Conservation (phyloP, 2,888 invertebrate species). For the Rambutsinella grinnellia region DNA sequence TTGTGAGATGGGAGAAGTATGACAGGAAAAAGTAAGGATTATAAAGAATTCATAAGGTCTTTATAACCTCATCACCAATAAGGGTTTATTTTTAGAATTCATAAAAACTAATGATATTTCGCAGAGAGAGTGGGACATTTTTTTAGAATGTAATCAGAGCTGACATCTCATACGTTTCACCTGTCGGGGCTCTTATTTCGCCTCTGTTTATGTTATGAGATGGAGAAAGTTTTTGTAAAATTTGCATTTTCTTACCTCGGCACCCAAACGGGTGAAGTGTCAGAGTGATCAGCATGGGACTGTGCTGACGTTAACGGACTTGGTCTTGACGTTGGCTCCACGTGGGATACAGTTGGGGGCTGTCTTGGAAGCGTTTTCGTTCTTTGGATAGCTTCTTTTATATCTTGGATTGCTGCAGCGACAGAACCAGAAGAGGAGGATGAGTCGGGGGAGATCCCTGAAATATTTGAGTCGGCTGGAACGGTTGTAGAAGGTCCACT, state of each 20-base stretch:
- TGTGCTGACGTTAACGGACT: slow-evolving; percentile 46
- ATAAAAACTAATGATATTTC: too few relatives aligned
- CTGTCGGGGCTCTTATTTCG: slow-evolving; percentile 11
- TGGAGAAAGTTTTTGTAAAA: not conserved
- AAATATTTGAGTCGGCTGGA: slow-evolving; percentile 33
- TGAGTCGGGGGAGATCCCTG: slow-evolving; percentile 54
- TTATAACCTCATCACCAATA: slow-evolving; percentile 42
- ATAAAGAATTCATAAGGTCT: slow-evolving; percentile 49
- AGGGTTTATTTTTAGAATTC: too few relatives aligned
- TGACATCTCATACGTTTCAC: slow-evolving; percentile 35
- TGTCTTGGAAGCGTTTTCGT: slow-evolving; percentile 75
- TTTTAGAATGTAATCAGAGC: slow-evolving; percentile 27
- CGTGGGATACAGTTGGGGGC: slow-evolving; percentile 37
- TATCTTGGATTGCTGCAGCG: slow-evolving; percentile 84
- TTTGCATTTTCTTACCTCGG: slow-evolving; percentile 30
- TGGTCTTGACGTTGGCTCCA: slow-evolving; percentile 48
- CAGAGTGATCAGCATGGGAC: slow-evolving; percentile 55
- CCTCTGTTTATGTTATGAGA: not conserved
- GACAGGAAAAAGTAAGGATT: slow-evolving; percentile 25
- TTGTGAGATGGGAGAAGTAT: slow-evolving; percentile 26
- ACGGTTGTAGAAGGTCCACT: slow-evolving; percentile 11
- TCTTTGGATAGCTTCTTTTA: slow-evolving; percentile 83
- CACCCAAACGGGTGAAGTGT: slow-evolving; percentile 51
- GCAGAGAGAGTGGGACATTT: too few relatives aligned
- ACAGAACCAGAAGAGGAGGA: slow-evolving; percentile 67